Evolutionary conservation across 2,113 vertebrate genomes (phyloP).

Genomic region (Pycnonotus jocosus): DNA sequence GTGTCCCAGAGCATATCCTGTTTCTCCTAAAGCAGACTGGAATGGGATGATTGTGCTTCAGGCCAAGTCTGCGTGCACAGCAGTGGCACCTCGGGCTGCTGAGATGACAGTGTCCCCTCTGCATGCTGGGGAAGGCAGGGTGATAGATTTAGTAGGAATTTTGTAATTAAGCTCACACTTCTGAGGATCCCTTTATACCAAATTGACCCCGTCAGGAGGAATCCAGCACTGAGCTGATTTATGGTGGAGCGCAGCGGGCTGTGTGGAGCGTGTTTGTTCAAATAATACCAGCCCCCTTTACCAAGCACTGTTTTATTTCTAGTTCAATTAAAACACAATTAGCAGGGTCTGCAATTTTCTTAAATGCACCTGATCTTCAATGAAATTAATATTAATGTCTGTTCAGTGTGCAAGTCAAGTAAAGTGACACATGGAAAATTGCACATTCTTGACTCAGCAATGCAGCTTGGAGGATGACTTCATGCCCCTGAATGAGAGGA

Average conservation of each 20-base stretch:
- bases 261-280: not conserved
- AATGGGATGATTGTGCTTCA: rapidly evolving
- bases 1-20: not conserved
- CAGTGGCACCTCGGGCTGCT: rapidly evolving
- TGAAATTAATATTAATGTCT: not conserved
- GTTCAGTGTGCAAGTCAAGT: not conserved
- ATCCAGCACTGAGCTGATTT: not conserved
- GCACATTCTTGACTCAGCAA: conserved; percentile 1
- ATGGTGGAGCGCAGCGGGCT: rapidly evolving
- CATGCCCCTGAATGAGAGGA: not conserved
- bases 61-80: not conserved
- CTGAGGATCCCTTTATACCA: not conserved
- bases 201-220: rapidly evolving
- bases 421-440: not conserved
- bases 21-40: not conserved
- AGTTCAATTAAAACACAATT: not conserved
- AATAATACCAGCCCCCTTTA: not conserved
- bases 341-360: not conserved
- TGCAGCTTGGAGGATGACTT: not conserved
- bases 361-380: not conserved
- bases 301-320: not conserved
- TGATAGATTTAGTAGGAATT: not conserved
- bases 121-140: rapidly evolving
- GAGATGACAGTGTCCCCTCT: rapidly evolving
- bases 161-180: not conserved